phyloP scores from a whole-genome alignment of 2,797 vertebrate species.

The Phoebastria nigripes region DNA sequence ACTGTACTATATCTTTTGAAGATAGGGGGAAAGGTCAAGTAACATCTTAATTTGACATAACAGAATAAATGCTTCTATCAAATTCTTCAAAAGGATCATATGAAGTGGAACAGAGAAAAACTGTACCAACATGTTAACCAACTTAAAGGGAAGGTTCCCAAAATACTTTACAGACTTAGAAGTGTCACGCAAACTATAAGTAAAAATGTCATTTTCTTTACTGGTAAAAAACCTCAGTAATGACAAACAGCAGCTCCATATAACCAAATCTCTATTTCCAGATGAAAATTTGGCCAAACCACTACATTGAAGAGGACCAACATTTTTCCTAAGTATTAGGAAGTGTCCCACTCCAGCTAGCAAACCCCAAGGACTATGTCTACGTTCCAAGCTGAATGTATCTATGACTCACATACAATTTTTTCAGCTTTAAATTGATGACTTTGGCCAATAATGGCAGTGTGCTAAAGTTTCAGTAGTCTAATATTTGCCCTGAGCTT shows the following conservation, averaged over 20 bases:
- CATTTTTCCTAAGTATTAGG: neutral
- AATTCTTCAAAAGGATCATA: conserved; percentile 8
- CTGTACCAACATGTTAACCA: neutral
- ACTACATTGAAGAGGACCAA: neutral
- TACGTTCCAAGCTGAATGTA: neutral
- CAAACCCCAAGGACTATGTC: neutral
- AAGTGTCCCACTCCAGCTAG: neutral
- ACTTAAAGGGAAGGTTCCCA: neutral
- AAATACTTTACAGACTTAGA: neutral
- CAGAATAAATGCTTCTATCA: neutral
- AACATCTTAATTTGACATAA: conserved; percentile 12
- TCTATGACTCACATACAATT: neutral
- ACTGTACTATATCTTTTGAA: conserved; percentile 27
- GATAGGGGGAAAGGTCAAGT: conserved; percentile 17
- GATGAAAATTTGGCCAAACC: neutral
- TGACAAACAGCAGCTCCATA: neutral
- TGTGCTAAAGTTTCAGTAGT: neutral
- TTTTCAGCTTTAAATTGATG: neutral
- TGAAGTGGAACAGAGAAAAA: neutral
- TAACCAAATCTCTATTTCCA: neutral
- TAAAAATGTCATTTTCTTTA: neutral
- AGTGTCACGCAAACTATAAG: neutral
- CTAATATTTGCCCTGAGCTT: neutral
- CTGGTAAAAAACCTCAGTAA: neutral
- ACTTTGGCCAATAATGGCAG: neutral